Conservation (phyloP, 2,888 invertebrate genomes). For the Scaptomyza tumidula region DNA sequence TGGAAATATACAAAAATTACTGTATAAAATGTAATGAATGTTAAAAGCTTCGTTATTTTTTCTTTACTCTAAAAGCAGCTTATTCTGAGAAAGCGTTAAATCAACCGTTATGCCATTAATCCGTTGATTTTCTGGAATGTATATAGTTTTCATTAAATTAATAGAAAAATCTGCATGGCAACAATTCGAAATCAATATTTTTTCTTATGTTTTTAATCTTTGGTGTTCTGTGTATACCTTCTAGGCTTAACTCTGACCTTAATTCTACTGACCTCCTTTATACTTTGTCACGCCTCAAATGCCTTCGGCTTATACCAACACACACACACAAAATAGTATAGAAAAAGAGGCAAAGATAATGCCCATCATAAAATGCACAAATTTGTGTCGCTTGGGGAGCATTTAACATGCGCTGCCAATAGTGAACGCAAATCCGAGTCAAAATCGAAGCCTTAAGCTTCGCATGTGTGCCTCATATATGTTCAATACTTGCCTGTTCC, state of each 20-base stretch:
- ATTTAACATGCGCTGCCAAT: conserved; percentile 47
- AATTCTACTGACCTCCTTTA: background rate
- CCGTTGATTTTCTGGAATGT: too few species aligned
- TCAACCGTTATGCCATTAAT: too few species aligned
- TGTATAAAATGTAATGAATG: too few species aligned
- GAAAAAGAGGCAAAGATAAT: conserved; percentile 31
- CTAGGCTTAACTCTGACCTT: background rate
- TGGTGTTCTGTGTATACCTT: background rate
- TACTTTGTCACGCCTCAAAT: conserved; percentile 16
- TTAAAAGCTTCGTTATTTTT: too few species aligned
- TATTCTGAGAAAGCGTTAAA: too few species aligned
- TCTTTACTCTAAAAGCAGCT: too few species aligned
- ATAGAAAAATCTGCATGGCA: background rate
- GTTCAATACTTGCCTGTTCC: conserved; percentile 47
- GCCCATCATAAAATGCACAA: conserved; percentile 65
- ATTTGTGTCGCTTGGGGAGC: conserved; percentile 70
- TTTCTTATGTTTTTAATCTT: background rate
- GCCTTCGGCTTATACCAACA: conserved; percentile 8
- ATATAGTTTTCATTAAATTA: too few species aligned
- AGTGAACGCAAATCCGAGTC: conserved; percentile 31
- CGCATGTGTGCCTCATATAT: conserved; percentile 52
- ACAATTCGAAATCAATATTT: conserved; percentile 3
- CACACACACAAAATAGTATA: background rate
- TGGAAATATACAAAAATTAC: too few species aligned
- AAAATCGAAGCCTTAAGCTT: conserved; percentile 43